phyloP scores from a whole-genome alignment of 2,888 invertebrate species.

The Muscina levida region DNA sequence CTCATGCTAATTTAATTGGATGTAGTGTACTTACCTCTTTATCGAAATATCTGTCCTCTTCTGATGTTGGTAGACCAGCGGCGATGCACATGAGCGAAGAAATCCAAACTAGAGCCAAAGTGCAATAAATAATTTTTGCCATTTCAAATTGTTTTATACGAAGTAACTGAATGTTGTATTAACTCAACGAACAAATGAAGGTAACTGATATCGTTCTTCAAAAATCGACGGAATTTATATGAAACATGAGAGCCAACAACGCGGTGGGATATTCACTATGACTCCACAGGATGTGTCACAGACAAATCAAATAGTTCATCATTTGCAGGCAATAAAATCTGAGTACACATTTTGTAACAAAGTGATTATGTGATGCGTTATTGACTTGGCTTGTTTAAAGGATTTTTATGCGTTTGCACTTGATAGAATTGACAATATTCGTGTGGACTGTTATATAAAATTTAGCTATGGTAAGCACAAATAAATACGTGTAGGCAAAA shows the following conservation, averaged over 20 bases:
- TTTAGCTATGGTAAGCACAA: too few species aligned
- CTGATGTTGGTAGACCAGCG: conserved; percentile 72
- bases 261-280: conserved; percentile 68
- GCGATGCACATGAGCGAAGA: conserved; percentile 55
- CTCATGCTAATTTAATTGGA: background rate
- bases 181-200: conserved; percentile 22
- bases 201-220: conserved; percentile 67
- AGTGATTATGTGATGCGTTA: background rate
- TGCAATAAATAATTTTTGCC: conserved; percentile 59
- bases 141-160: conserved; percentile 49
- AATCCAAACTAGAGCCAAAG: conserved; percentile 53
- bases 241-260: conserved; percentile 37
- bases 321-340: conserved; percentile 71
- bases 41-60: conserved; percentile 77
- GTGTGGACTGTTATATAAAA: background rate
- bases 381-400: background rate
- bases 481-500: too few species aligned
- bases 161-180: background rate
- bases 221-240: conserved; percentile 69
- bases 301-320: conserved; percentile 73
- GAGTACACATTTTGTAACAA: conserved; percentile 43
- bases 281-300: conserved; percentile 70
- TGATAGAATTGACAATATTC: background rate
- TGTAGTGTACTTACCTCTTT: conserved; percentile 72
- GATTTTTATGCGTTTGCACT: conserved; percentile 7